phyloP scores from a whole-genome alignment of 2,113 vertebrate genomes.

The Mustelus asterias region DNA sequence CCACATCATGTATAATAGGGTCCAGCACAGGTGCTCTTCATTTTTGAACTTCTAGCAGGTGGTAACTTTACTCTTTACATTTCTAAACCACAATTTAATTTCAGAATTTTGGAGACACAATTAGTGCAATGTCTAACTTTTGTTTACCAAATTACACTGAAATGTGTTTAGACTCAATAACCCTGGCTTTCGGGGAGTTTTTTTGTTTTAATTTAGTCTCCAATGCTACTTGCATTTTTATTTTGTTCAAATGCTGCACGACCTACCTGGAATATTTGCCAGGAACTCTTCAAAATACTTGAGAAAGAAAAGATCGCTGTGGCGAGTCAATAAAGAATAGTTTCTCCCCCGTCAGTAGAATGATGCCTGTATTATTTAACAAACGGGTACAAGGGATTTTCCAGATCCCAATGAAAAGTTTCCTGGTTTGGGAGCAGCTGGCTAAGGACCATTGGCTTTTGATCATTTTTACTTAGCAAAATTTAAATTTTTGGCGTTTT shows the following conservation, averaged over 20 bases:
- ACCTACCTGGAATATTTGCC: background rate
- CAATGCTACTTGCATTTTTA: background rate
- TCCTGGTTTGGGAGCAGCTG: background rate
- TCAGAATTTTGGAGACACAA: background rate
- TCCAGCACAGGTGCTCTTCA: background rate
- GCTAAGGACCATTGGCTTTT: background rate
- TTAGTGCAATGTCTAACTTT: background rate
- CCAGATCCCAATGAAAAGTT: background rate
- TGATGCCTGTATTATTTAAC: conserved; percentile 17
- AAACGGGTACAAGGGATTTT: background rate
- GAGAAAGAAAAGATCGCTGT: background rate
- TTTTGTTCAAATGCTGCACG: background rate
- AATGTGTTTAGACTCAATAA: background rate
- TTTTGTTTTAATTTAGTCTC: background rate
- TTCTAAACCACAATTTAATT: background rate
- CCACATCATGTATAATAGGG: background rate
- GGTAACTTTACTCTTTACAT: background rate
- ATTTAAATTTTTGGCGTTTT: conserved; percentile 59
- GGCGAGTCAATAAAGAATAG: conserved; percentile 8
- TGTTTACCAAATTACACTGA: background rate
- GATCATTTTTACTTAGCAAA: conserved; percentile 28
- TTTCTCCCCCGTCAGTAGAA: background rate
- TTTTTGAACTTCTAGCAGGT: background rate
- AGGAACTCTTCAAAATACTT: background rate
- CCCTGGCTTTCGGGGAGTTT: background rate